Base-by-base conservation (phyloP, 2,797 vertebrate genomes). In the Bufotes viridis region DNA sequence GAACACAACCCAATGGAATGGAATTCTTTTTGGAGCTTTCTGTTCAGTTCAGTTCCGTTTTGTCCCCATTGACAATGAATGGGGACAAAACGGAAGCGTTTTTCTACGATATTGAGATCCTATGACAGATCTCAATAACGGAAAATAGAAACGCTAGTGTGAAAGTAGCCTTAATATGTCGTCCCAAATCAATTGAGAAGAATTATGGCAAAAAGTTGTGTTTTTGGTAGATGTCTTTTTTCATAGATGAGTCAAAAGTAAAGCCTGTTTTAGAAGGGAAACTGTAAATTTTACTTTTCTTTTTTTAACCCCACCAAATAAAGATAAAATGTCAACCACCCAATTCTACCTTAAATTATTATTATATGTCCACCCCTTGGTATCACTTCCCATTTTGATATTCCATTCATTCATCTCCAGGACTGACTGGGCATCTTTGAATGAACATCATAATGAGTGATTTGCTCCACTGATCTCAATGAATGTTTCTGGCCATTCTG, bases 391-490 rank as follows among this genome's bases (percentile, higher is more conserved):
- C 51, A 82, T 69, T 70, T 12, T 70, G n/a, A 18, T 70, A 72
- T 58, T 26, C 58, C 26, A 72, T 70, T 72, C 53, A 72, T 83
- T 74, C 15, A 34, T 84, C 82, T 75, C 69, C 82, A 84, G 58
- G 82, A 57, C 70, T 84, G 55, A 58, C 34, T 51, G 55, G 26
- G 18, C 67, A 84, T 84, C 60, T 61, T 22, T 76, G 58, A 65
- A 29, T 85, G 42, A 78, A 65, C 60, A 7, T 53, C 34, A 65
- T 70, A 84, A 80, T 84, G 34, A 69, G n/a, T 57, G 26, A 67
- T 85, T 22, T 53, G 69, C 58, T 85, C 58, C 58, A 85, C 34
- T 75, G 60, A 65, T 86, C 86, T 82, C 79, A 85, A 60, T 81
- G 60, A 60, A 60, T 82, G 63, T 82, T 60, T 61, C 57, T 69